Evolutionary conservation across 2,113 vertebrate genomes (phyloP).

Genomic region (Archocentrus centrarchus): DNA sequence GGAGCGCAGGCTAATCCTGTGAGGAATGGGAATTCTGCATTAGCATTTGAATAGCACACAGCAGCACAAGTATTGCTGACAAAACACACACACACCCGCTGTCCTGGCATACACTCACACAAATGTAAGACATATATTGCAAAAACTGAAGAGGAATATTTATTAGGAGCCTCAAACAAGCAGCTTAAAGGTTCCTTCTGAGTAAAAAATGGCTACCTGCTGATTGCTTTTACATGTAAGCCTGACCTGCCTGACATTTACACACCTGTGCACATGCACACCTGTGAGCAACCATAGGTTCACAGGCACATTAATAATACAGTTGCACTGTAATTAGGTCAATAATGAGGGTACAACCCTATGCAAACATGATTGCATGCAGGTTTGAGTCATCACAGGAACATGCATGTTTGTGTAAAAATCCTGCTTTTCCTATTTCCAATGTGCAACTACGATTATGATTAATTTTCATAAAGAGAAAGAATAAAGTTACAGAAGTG

Average conservation of each 20-base stretch:
- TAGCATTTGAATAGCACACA: constrained; percentile 59
- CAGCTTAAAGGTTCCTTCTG: neutral
- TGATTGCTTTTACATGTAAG: constrained; percentile 5
- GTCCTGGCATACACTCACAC: constrained; percentile 3
- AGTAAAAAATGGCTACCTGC: constrained; percentile 17
- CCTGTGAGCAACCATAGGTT: constrained; percentile 10
- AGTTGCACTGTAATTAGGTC: constrained; percentile 40
- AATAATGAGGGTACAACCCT: constrained; percentile 33
- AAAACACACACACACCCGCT: constrained; percentile 47
- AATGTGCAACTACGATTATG: neutral
- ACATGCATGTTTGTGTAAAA: neutral
- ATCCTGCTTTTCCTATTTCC: neutral
- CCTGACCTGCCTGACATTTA: neutral
- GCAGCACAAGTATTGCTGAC: constrained; percentile 41
- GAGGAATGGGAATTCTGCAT: constrained; percentile 54
- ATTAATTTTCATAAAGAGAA: neutral
- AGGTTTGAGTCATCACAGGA: neutral
- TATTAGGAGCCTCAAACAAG: neutral
- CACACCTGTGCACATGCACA: constrained; percentile 12
- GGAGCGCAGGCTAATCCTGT: constrained; percentile 51
- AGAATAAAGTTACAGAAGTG: neutral
- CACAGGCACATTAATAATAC: constrained; percentile 32
- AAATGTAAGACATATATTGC: neutral
- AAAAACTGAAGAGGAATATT: neutral
- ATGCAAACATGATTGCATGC: constrained; percentile 46